phyloP scores from a whole-genome alignment of 2,113 vertebrate species.

The Cyphomyrus plagiostoma region DNA sequence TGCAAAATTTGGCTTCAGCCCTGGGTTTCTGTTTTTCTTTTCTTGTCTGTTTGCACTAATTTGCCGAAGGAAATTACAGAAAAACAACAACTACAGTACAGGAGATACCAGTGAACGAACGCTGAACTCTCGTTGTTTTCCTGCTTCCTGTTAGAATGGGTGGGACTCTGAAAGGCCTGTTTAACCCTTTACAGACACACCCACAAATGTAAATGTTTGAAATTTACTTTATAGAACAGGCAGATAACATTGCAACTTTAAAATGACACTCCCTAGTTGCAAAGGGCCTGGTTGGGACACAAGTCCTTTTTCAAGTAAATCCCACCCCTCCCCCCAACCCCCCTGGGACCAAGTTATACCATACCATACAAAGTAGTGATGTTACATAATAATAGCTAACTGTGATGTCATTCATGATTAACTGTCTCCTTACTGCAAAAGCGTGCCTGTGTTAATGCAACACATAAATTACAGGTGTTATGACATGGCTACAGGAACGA shows the following conservation, averaged over 20 bases:
- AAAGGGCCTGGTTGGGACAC: background rate
- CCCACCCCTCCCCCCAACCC: background rate
- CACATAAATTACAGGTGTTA: background rate
- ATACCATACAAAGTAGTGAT: background rate
- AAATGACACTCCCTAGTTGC: background rate
- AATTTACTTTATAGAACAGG: background rate
- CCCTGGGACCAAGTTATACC: background rate
- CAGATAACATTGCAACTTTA: background rate
- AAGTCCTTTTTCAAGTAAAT: background rate
- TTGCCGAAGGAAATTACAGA: background rate
- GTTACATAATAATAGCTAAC: background rate
- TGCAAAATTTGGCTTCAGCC: background rate
- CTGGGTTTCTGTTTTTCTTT: background rate
- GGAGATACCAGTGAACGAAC: background rate
- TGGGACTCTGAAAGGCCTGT: slow-evolving; percentile 20
- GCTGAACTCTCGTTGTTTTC: slow-evolving; percentile 30
- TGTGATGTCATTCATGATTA: background rate
- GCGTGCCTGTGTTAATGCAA: background rate
- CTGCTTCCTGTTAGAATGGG: slow-evolving; percentile 44
- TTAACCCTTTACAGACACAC: slow-evolving; percentile 39
- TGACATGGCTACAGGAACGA: background rate
- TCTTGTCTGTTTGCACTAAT: background rate
- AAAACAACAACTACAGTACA: background rate
- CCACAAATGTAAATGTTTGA: background rate
- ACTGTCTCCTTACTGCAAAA: background rate